Evolutionary conservation across 2,113 vertebrate genomes (phyloP), one percentile per base, ranked within the genome.

Genomic region (Symphodus melops): DNA sequence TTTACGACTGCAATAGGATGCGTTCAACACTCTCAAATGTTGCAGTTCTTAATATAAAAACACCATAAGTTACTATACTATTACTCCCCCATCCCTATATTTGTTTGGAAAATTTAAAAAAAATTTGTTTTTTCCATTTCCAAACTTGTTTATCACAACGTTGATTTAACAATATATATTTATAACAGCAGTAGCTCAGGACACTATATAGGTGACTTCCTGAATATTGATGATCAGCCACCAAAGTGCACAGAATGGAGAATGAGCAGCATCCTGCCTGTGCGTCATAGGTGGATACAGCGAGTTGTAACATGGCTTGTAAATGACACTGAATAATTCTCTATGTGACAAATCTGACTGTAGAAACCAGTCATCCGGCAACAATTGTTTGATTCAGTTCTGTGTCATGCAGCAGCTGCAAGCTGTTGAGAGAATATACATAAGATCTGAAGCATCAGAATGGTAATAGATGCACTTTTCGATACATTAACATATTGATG

Each of bases 401-500:
- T 7, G 68, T 12, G 51, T 8, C 20, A 71, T 66, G 64, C 71
- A 44, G 48, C 68, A 49, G 36, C 63, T 19, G 59, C 42, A 44
- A n/a, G 44, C 28, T 28, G 42, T 10, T 63, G 41, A 59, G 52
- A n/a, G 44, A 78, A 73, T 59, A 73, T 75, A 49, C 42, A 76
- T 54, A 25, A 25, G 55, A 79, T 52, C 33, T 62, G 37, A 64
- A 69, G 33, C 58, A 68, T 78, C 48, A 69, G 57, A n/a, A 65
- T 77, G 73, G 78, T 28, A 81, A 87, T 80, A 58, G 17, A 84
- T 72, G 67, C 59, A 72, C 79, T 78, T 58, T 33, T 41, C 55
- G 36, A 39, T 4, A 48, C 44, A 89, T 86, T 84, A 70, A 51
- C 84, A 89, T 88, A 82, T 79, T 85, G 69, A 90, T 87, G 84